Evolutionary conservation across 2,888 invertebrate genomes (phyloP), one percentile per base, ranked within the genome.

Genomic region (Plebejus argus): DNA sequence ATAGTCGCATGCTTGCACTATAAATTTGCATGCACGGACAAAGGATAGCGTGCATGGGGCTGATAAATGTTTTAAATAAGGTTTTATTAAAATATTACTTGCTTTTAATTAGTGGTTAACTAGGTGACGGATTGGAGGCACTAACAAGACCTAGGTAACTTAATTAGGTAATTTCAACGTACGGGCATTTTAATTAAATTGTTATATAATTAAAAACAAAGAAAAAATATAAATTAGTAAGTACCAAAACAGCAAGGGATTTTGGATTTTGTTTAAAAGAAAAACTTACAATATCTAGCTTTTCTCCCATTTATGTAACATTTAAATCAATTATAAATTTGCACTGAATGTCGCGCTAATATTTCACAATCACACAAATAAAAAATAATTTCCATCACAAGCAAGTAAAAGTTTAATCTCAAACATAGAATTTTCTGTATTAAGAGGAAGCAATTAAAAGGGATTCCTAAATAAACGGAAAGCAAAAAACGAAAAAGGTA

Each of bases 11-110:
- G 77, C 72, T 58, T 28, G 70, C 35, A 39, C 35, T 76, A 70
- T 72, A 70, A 76, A 76, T 76, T 76, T 70, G 53, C 76, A 76
- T 76, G 49, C n/a, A 53, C 76, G n/a, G 76, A 70, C 70, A 49
- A 70, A 39, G 70, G 49, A 53, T 53, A 49, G 45, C 76, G 53
- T 66, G 76, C 45, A 53, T 33, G 3, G 20, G 71, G 6, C 10
- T 20, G 71, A 71, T 61, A 61, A 61, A 61, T 61, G 23, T 20
- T 53, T 20, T n/a, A 61, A 61, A 61, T 28, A 61, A 61, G 12
- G 23, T 61, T 28, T 61, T 61, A 61, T 61, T 61, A 61, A 61
- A 61, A 61, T 61, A 61, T 61, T 23, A 10, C 61, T 23, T 61
- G 12, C 12, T 61, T 61, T 61, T 61, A 23, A 61, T 61, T 61